Percentiles rank a stretch among this genome's conserved stretches.
Evolutionary conservation across 2,797 vertebrate species (phyloP).

Genomic region (Periophthalmus magnuspinnatus): DNA sequence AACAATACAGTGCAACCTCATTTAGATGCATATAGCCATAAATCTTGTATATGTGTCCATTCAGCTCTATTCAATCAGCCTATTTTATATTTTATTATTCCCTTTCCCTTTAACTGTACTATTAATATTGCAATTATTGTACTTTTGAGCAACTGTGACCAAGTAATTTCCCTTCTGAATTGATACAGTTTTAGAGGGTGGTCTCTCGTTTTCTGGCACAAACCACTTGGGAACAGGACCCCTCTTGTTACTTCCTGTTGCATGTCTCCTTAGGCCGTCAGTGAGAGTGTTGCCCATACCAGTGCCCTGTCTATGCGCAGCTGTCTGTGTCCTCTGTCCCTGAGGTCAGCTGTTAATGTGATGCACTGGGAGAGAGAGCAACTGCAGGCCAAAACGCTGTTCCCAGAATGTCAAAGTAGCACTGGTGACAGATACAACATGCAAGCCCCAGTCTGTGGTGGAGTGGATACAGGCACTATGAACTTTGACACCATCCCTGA

Average conservation of each 20-base stretch:
- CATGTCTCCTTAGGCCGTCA: slow-evolving; percentile 64
- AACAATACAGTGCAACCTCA: not conserved
- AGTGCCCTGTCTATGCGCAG: slow-evolving; percentile 63
- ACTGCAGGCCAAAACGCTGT: slow-evolving; percentile 63
- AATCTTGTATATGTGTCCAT: no score
- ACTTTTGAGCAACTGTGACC: not conserved
- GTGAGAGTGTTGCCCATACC: slow-evolving; percentile 45
- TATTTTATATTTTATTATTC: no score
- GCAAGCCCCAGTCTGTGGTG: slow-evolving; percentile 49
- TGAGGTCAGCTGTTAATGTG: slow-evolving; percentile 71
- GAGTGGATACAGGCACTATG: slow-evolving; percentile 39
- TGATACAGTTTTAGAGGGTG: not conserved
- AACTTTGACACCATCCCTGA: slow-evolving; percentile 26
- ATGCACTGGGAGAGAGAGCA: slow-evolving; percentile 59
- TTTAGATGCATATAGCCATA: not conserved
- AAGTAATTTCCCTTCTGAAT: not conserved
- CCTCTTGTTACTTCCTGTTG: slow-evolving; percentile 31
- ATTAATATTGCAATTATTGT: no score
- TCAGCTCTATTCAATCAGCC: no score
- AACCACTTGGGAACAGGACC: slow-evolving; percentile 25
- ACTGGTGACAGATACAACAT: slow-evolving; percentile 65
- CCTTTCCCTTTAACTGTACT: no score
- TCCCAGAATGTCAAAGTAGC: slow-evolving; percentile 64
- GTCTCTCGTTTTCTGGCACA: slow-evolving; percentile 8
- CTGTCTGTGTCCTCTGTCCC: slow-evolving; percentile 65